Conservation (phyloP, 2,888 invertebrate genomes). For the Yponomeuta malinellus region DNA sequence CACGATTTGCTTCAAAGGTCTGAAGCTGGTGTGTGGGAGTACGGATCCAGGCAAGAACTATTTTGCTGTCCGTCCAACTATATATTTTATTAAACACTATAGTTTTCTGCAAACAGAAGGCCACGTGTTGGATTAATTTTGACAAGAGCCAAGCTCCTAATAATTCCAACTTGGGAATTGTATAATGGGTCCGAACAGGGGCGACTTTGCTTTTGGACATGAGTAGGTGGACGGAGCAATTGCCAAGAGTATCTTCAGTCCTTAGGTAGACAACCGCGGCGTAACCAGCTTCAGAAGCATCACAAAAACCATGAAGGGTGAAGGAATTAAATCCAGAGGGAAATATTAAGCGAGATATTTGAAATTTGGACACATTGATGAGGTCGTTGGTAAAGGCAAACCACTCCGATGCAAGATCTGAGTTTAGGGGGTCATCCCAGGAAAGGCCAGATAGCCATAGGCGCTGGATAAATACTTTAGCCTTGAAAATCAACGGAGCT, state of each 20-base stretch:
- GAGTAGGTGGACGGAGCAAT: no score
- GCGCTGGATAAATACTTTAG: slow-evolving; percentile 12
- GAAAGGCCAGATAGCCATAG: background rate
- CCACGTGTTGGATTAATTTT: slow-evolving; percentile 12
- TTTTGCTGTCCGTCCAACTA: slow-evolving; percentile 15
- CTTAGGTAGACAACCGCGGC: slow-evolving; percentile 14
- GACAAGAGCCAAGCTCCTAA: no score
- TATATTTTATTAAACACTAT: slow-evolving; percentile 8
- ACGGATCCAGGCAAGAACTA: slow-evolving; percentile 13
- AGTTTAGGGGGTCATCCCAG: background rate
- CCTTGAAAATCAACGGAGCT: slow-evolving; percentile 7
- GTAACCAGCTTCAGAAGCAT: slow-evolving; percentile 13
- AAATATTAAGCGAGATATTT: background rate
- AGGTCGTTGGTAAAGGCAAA: background rate
- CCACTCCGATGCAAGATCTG: background rate
- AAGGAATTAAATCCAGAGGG: background rate
- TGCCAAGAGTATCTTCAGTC: background rate
- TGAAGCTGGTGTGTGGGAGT: slow-evolving; percentile 11
- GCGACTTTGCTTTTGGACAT: no score
- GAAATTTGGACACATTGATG: background rate
- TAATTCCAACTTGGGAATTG: no score
- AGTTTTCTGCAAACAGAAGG: slow-evolving; percentile 11
- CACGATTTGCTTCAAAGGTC: slow-evolving; percentile 15
- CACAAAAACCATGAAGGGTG: slow-evolving; percentile 13
- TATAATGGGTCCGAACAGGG: no score